phyloP scores from a whole-genome alignment of 2,797 vertebrate species.

The Crypturellus tataupa region DNA sequence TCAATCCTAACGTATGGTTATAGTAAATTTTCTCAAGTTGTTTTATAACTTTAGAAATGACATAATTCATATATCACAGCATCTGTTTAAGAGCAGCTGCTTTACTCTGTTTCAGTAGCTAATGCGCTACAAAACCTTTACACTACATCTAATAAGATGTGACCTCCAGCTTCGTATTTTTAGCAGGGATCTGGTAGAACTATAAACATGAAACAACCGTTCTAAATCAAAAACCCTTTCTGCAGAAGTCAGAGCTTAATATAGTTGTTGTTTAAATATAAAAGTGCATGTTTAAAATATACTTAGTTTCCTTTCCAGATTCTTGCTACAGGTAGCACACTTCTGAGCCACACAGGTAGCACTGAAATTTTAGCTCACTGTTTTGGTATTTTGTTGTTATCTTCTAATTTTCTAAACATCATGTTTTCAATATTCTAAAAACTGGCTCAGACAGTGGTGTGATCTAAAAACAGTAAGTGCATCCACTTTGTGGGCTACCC shows the following conservation, averaged over 20 bases:
- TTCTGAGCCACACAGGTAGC: background rate
- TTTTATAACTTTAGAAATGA: conserved; percentile 69
- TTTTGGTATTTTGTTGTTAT: background rate
- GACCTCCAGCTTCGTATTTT: conserved; percentile 42
- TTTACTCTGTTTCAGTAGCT: conserved; percentile 37
- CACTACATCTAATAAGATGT: conserved; percentile 45
- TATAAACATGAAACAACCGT: background rate
- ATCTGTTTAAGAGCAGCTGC: conserved; percentile 58
- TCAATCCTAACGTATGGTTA: conserved; percentile 66
- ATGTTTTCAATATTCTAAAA: background rate
- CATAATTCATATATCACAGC: conserved; percentile 44
- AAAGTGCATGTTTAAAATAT: background rate
- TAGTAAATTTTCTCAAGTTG: conserved; percentile 68
- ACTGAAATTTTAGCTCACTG: background rate
- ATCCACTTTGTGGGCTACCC: background rate
- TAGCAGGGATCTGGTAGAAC: background rate
- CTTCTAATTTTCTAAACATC: background rate
- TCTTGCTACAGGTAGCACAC: background rate
- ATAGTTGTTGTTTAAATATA: conserved; percentile 39
- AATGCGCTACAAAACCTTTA: conserved; percentile 24
- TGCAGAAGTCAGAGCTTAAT: conserved; percentile 8
- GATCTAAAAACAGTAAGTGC: background rate
- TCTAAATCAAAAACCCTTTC: background rate
- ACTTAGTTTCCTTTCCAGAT: background rate
- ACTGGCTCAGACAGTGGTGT: background rate